Evolutionary conservation across 2,888 invertebrate species (phyloP).

Genomic region (Aricia artaxerxes): DNA sequence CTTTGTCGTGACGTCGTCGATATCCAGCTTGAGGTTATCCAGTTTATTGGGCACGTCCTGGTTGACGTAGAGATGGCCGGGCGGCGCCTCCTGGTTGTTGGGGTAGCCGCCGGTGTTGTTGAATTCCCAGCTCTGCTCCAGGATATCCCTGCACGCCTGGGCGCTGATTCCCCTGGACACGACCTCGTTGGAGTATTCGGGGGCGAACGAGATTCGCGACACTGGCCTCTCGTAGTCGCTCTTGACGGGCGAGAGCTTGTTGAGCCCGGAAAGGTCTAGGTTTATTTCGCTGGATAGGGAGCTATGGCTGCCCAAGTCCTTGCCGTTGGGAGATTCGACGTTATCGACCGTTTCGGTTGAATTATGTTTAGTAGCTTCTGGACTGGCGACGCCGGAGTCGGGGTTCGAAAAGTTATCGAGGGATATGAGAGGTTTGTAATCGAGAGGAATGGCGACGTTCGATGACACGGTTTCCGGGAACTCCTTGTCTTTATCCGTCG

Average conservation of each 20-base stretch:
- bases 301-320: conserved; percentile 70
- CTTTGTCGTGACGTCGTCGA: conserved; percentile 50
- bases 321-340: conserved; percentile 72
- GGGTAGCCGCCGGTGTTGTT: conserved; percentile 58
- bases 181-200: conserved; percentile 68
- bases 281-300: conserved; percentile 80
- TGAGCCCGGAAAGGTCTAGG: conserved; percentile 76
- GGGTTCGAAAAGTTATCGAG: conserved; percentile 72
- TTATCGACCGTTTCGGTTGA: conserved; percentile 76
- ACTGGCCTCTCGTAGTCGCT: conserved; percentile 65
- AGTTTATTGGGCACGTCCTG: conserved; percentile 52
- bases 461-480: conserved; percentile 69
- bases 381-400: conserved; percentile 79
- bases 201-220: conserved; percentile 59
- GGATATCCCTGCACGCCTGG: conserved; percentile 60
- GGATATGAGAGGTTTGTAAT: conserved; percentile 67
- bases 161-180: conserved; percentile 69
- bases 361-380: conserved; percentile 79
- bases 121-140: conserved; percentile 66
- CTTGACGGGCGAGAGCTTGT: conserved; percentile 61
- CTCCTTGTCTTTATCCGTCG: conserved; percentile 78
- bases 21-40: conserved; percentile 63
- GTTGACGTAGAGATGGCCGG: conserved; percentile 50
- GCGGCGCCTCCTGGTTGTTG: conserved; percentile 44
- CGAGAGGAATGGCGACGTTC: conserved; percentile 59